A percentile compares a stretch with the other conserved stretches of the same genome.
Conservation (phyloP, 2,113 vertebrate species). For the Conger conger region DNA sequence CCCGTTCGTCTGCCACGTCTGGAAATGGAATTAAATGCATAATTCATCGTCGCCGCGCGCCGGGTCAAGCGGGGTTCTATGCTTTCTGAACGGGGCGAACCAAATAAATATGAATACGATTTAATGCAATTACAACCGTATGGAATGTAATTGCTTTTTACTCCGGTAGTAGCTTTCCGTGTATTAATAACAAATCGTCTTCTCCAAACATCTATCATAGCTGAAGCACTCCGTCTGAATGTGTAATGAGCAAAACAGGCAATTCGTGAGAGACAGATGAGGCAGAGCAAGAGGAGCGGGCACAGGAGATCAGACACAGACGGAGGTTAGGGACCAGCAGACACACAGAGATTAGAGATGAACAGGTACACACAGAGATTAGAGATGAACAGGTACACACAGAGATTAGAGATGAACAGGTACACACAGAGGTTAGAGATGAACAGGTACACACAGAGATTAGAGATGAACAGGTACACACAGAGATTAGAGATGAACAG, state of each 20-base stretch:
- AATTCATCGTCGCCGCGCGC: neutral
- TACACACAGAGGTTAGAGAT: conserved; percentile 51
- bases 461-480: neutral
- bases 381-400: too few relatives aligned
- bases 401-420: neutral
- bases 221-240: neutral
- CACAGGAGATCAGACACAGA: too few relatives aligned
- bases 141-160: neutral
- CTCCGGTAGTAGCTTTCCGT: neutral
- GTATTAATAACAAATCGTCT: neutral
- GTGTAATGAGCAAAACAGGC: neutral
- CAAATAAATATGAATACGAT: neutral
- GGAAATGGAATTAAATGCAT: neutral
- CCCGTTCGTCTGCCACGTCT: neutral
- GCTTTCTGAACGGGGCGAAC: neutral
- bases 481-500: too few relatives aligned
- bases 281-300: too few relatives aligned
- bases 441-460: neutral
- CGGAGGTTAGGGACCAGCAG: too few relatives aligned
- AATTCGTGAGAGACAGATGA: too few relatives aligned
- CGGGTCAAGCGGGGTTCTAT: neutral
- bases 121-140: neutral
- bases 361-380: too few relatives aligned
- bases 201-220: neutral
- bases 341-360: too few relatives aligned